Evolutionary conservation across 2,113 vertebrate species (phyloP).

Genomic region (Nycticryphes semicollaris): DNA sequence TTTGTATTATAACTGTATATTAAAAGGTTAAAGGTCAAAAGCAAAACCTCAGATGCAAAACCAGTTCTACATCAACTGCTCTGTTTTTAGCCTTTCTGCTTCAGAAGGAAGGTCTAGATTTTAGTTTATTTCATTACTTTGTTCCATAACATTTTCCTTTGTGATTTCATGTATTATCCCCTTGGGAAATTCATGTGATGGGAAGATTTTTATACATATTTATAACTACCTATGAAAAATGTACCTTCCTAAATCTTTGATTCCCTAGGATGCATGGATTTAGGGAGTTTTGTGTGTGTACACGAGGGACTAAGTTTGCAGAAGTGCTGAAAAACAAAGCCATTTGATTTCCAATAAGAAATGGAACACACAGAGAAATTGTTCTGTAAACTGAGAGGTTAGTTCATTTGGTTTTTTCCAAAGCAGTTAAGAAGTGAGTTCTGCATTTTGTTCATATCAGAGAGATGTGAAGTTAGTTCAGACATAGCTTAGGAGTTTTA

Average conservation of each 20-base stretch:
- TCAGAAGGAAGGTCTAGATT: not conserved
- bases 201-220: not conserved
- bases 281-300: not conserved
- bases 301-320: not conserved
- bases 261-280: not conserved
- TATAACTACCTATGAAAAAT: not conserved
- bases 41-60: not conserved
- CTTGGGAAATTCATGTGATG: not conserved
- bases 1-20: not conserved
- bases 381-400: not conserved
- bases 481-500: not conserved
- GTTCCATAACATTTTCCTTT: not conserved
- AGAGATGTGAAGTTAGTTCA: slow-evolving; percentile 22
- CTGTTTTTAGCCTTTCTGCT: not conserved
- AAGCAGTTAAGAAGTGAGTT: not conserved
- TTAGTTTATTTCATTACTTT: not conserved
- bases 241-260: not conserved
- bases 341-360: not conserved
- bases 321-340: not conserved
- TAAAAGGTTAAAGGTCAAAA: not conserved
- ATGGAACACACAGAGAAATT: not conserved
- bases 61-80: not conserved
- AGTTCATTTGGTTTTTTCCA: slow-evolving; percentile 4
- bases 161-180: not conserved
- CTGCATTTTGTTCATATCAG: not conserved